Base-by-base conservation (phyloP, 2,797 vertebrate species). In the Sebastes iracundus region DNA sequence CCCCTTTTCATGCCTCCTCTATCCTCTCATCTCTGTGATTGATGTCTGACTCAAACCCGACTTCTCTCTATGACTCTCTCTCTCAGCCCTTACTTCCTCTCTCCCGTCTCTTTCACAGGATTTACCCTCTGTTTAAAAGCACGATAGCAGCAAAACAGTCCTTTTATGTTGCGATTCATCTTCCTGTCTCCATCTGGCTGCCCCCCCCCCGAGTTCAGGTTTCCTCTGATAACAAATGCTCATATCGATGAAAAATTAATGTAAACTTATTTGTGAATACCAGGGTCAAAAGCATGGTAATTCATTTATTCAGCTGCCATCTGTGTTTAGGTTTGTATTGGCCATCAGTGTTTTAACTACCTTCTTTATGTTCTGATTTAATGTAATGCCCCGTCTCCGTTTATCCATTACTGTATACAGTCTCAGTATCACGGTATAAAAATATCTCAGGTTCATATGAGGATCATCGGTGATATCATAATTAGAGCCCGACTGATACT, bases 1-100 rank as follows among this genome's bases (percentile, higher is more conserved):
- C 82, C 56, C 68, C 80, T 78, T 83, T 87, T 82, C 77, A 82
- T 84, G 58, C 77, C 70, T 78, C 77, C 52, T 84, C 82, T 71
- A 11, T 87, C 85, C 84, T 93, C 79, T 90, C 90, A 88, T 90
- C 87, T 90, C 59, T 49, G 38, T 77, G 81, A 94, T 84, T 90
- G 91, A 93, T 94, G 87, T 72, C 46, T 20, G 55, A 85, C 81
- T 84, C 65, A 62, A 67, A 59, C 75, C 81, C 14, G 30, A 55
- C 49, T 62, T 84, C 78, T 52, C 77, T 66, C 74, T 64, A 1
- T 66, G 64, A 52, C 68, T 62, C 53, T 69, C 82, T 28, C 46
- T 0, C 56, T 28, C 25, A 13, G n/a, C 27, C 56, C 55, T 27
- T n/a, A 80, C 69, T 18, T 58, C n/a, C 55, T 68, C 63, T 30